Percentiles rank a stretch among this genome's conserved stretches.
phyloP scores from a whole-genome alignment of 2,113 vertebrate species.

The Apaloderma vittatum region DNA sequence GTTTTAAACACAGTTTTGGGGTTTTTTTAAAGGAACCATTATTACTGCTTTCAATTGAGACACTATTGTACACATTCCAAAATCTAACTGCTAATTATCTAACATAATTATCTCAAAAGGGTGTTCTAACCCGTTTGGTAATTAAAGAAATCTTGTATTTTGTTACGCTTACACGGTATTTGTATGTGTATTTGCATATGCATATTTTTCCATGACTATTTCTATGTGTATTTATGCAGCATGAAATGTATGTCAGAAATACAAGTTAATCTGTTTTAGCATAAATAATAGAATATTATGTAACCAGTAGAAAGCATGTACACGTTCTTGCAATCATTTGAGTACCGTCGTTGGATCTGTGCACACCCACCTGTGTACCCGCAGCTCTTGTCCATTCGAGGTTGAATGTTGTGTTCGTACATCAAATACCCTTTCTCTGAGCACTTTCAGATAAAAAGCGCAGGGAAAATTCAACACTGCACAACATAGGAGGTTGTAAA shows the following conservation, averaged over 20 bases:
- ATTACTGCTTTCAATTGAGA: slow-evolving; percentile 23
- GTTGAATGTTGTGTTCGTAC: background rate
- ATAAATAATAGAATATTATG: background rate
- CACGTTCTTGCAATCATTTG: background rate
- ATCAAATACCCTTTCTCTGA: background rate
- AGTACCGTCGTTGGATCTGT: background rate
- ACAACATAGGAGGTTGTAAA: background rate
- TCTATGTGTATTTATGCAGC: background rate
- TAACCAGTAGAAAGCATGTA: background rate
- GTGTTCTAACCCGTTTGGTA: background rate
- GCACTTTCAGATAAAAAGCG: background rate
- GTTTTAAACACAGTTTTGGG: background rate
- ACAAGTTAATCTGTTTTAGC: background rate
- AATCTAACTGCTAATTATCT: slow-evolving; percentile 49
- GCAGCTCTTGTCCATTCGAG: background rate
- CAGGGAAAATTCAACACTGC: background rate
- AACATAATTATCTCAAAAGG: slow-evolving; percentile 18
- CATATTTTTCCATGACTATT: background rate
- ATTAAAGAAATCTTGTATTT: background rate
- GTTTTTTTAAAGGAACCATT: background rate
- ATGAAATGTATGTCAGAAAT: background rate
- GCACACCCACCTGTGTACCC: background rate
- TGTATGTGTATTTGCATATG: background rate
- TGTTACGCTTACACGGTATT: background rate
- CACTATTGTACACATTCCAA: background rate